Conservation (phyloP, 53 echinoderm and acorn worm species). For the Luidia sarsii region DNA sequence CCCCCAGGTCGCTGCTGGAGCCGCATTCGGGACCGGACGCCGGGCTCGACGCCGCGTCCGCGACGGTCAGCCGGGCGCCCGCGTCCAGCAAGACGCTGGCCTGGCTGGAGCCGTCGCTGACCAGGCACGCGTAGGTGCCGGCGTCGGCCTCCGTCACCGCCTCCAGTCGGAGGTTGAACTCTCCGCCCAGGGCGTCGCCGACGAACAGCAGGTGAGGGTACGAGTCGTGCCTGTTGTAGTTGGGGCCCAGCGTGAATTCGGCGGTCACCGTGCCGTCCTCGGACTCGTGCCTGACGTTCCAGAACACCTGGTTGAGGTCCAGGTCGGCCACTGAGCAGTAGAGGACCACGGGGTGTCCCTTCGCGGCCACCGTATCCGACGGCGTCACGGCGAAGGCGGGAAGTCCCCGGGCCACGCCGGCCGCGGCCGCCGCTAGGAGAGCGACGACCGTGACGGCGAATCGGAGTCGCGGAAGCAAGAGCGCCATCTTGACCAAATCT, state of each 20-base stretch:
- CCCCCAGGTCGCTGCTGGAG: background rate
- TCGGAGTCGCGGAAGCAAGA: background rate
- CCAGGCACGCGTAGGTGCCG: constrained; percentile 36
- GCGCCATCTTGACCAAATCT: no score
- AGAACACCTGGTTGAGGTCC: constrained; percentile 36
- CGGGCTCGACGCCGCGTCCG: background rate
- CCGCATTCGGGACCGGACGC: background rate
- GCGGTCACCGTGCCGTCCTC: background rate
- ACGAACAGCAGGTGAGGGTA: constrained; percentile 1
- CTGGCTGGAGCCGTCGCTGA: background rate
- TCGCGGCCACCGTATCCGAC: constrained; percentile 23
- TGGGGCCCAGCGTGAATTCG: constrained; percentile 48
- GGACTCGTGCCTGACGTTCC: constrained; percentile 31
- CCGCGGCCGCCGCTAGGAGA: background rate
- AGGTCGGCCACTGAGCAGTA: constrained; percentile 38
- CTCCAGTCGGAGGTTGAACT: constrained; percentile 28
- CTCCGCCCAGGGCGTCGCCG: constrained; percentile 1
- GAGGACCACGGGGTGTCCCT: constrained; percentile 20
- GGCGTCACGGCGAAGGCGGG: constrained; percentile 17
- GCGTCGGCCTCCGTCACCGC: constrained; percentile 2
- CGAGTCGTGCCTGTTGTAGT: constrained; percentile 34
- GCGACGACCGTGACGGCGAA: background rate
- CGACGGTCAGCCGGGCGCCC: constrained; percentile 21
- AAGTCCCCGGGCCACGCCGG: no score
- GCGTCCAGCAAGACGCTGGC: constrained; percentile 18